Percentiles rank a stretch among this genome's conserved stretches.
Evolutionary conservation across 2,797 vertebrate genomes (phyloP).

Genomic region (Acanthurus leucopareius): DNA sequence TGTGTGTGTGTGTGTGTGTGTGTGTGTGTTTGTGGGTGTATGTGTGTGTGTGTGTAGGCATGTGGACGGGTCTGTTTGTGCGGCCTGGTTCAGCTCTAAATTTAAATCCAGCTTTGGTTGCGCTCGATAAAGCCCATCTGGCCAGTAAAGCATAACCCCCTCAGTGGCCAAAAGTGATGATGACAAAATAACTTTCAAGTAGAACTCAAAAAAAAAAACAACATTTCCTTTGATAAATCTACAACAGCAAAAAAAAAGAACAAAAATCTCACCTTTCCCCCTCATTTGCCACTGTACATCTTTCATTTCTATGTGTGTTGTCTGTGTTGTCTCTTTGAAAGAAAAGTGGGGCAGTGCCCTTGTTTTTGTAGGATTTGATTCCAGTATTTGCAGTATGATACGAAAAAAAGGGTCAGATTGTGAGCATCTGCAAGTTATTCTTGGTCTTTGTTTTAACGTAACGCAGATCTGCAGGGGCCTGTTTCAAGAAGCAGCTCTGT

Average conservation of each 20-base stretch:
- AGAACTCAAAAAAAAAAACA: slow-evolving; percentile 12
- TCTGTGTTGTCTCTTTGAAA: slow-evolving; percentile 66
- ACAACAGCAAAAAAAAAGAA: slow-evolving; percentile 17
- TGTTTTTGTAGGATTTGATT: slow-evolving; percentile 60
- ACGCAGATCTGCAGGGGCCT: slow-evolving; percentile 29
- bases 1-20: slow-evolving; percentile 16
- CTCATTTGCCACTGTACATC: slow-evolving; percentile 48
- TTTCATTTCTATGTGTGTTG: slow-evolving; percentile 53
- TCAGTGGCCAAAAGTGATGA: slow-evolving; percentile 36
- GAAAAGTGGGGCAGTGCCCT: slow-evolving; percentile 65
- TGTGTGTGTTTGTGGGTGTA: no score
- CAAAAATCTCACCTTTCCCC: slow-evolving; percentile 22
- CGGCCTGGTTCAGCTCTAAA: slow-evolving; percentile 35
- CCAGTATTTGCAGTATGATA: slow-evolving; percentile 56
- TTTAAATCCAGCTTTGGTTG: slow-evolving; percentile 59
- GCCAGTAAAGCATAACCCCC: slow-evolving; percentile 27
- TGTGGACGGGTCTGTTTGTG: slow-evolving; percentile 34
- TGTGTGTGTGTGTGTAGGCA: background rate
- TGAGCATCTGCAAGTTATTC: slow-evolving; percentile 35
- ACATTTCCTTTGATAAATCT: slow-evolving; percentile 21
- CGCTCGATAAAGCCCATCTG: slow-evolving; percentile 60
- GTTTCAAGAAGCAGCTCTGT: background rate
- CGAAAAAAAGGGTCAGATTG: slow-evolving; percentile 50
- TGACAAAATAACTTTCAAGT: slow-evolving; percentile 40
- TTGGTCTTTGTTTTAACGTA: slow-evolving; percentile 48